Percentiles rank a stretch among this genome's conserved stretches.
These are phyloP conservation scores for Teleiodes luculella DNA, from an alignment of 2,888 invertebrate species.

Conservation along the genomic window DNA sequence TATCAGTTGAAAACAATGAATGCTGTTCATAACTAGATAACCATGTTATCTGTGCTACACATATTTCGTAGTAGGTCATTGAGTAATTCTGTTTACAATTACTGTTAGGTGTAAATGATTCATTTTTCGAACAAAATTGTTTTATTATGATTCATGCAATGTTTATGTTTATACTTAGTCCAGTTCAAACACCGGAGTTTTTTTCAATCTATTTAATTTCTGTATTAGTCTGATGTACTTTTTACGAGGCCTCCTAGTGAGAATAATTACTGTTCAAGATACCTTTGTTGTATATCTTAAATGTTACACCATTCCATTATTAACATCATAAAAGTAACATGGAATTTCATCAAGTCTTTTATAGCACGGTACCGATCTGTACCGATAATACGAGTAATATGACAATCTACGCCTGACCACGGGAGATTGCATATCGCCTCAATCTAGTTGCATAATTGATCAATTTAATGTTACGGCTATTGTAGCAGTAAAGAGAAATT, in stretches of 20 bases:
- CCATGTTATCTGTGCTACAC: constrained; percentile 19
- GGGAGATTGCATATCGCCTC: constrained; percentile 13
- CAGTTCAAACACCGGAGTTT: no score
- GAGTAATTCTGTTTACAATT: constrained; percentile 21
- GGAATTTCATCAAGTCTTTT: not conserved
- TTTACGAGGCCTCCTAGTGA: no score
- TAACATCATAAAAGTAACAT: not conserved
- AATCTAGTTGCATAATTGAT: constrained; percentile 16
- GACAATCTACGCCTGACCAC: constrained; percentile 8
- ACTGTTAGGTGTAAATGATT: constrained; percentile 12
- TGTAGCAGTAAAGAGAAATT: constrained; percentile 19
- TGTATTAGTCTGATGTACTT: no score
- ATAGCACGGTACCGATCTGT: not conserved
- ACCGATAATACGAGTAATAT: not conserved
- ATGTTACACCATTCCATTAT: no score
- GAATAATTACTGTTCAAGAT: no score
- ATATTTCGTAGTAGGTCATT: constrained; percentile 18
- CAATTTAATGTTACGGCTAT: constrained; percentile 18
- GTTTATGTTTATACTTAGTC: no score
- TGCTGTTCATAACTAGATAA: constrained; percentile 19
- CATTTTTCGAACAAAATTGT: not conserved
- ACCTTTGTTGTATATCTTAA: no score
- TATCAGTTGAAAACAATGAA: constrained; percentile 20
- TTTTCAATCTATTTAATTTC: no score
- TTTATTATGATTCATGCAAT: not conserved